Percentiles rank a stretch among this genome's conserved stretches.
Evolutionary conservation across 2,888 invertebrate genomes (phyloP).

Genomic region (Craniophora ligustri): DNA sequence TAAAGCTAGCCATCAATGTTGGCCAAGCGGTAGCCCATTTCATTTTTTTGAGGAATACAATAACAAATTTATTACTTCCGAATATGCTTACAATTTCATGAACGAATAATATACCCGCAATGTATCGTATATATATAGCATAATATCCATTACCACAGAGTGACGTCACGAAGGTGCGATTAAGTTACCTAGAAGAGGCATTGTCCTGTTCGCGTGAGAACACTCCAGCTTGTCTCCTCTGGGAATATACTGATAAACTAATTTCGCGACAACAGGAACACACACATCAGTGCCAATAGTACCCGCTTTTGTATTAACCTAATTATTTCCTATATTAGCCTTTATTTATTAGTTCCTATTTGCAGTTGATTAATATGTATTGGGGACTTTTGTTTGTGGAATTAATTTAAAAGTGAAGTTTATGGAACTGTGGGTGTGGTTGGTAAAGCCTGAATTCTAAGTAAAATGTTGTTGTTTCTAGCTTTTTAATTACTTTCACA

Average conservation of each 20-base stretch:
- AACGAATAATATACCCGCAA: not conserved
- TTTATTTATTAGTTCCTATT: slow-evolving; percentile 51
- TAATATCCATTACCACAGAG: not conserved
- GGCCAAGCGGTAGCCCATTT: too few relatives aligned
- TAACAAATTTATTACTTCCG: too few relatives aligned
- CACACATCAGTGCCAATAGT: slow-evolving; percentile 43
- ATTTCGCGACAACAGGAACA: slow-evolving; percentile 56
- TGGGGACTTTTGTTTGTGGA: slow-evolving; percentile 15
- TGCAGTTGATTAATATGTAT: slow-evolving; percentile 40
- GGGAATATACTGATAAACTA: slow-evolving; percentile 60
- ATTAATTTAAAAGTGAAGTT: slow-evolving; percentile 6
- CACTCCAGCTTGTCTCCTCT: slow-evolving; percentile 38
- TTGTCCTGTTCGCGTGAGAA: slow-evolving; percentile 53
- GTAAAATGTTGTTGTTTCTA: not conserved
- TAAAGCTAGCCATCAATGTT: too few relatives aligned
- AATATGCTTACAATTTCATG: not conserved
- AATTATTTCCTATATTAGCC: slow-evolving; percentile 61
- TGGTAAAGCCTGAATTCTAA: not conserved
- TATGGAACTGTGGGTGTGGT: slow-evolving; percentile 5
- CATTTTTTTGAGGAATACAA: too few relatives aligned
- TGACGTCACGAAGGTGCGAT: slow-evolving; percentile 41
- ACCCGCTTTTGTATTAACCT: slow-evolving; percentile 61
- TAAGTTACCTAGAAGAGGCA: slow-evolving; percentile 22
- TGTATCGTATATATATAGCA: not conserved
- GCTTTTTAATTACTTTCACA: not conserved